A percentile compares a stretch with the other conserved stretches of the same genome.
phyloP scores from a whole-genome alignment of 2,888 invertebrate species.

The Steinernema scapterisci region DNA sequence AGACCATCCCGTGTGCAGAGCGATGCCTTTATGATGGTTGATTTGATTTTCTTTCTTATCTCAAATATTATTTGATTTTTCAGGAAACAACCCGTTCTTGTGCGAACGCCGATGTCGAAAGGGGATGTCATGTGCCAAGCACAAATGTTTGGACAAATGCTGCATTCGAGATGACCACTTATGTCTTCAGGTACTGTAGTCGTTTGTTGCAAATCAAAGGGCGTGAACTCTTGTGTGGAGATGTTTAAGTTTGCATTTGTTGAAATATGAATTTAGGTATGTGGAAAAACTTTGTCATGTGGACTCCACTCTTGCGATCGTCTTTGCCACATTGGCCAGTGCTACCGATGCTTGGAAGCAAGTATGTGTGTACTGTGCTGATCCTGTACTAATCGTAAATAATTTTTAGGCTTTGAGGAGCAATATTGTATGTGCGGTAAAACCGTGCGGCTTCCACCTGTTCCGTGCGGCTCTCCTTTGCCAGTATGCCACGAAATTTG shows the following conservation, averaged over 20 bases:
- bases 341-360: slow-evolving; percentile 79
- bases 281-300: slow-evolving; percentile 79
- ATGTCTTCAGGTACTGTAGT: slow-evolving; percentile 75
- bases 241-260: too few relatives aligned
- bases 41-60: neutral
- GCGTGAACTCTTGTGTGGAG: too few relatives aligned
- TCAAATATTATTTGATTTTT: neutral
- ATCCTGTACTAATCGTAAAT: neutral
- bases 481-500: slow-evolving; percentile 83
- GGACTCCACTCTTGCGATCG: slow-evolving; percentile 85
- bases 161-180: slow-evolving; percentile 85
- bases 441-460: slow-evolving; percentile 84
- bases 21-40: slow-evolving; percentile 36
- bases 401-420: slow-evolving; percentile 80
- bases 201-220: too few relatives aligned
- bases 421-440: slow-evolving; percentile 87
- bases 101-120: slow-evolving; percentile 91
- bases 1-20: slow-evolving; percentile 66
- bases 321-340: slow-evolving; percentile 86
- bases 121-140: slow-evolving; percentile 71
- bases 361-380: slow-evolving; percentile 72
- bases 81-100: slow-evolving; percentile 45
- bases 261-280: too few relatives aligned
- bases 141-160: slow-evolving; percentile 86
- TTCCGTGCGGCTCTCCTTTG: slow-evolving; percentile 86